A percentile compares a stretch with the other conserved stretches of the same genome.
Evolutionary conservation across 2,113 vertebrate species (phyloP).

Genomic region (Oophaga pumilio): DNA sequence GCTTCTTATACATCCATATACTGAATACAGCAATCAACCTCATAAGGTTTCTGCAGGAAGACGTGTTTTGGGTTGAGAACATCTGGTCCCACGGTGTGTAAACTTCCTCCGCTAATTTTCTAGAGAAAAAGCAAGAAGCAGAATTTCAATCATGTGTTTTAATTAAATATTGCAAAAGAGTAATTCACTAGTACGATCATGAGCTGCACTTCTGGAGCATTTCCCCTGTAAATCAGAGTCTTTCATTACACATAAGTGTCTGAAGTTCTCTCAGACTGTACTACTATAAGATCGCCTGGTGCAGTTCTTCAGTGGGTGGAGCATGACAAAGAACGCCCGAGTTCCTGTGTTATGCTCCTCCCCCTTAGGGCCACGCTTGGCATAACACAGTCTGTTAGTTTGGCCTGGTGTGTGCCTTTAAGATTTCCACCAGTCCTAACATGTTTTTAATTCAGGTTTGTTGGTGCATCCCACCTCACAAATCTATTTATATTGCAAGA

Average conservation of each 20-base stretch:
- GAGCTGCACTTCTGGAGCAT: neutral
- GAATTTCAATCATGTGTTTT: neutral
- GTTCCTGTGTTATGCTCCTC: too few species aligned
- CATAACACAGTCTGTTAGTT: too few species aligned
- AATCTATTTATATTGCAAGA: too few species aligned
- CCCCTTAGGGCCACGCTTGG: too few species aligned
- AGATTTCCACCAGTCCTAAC: too few species aligned
- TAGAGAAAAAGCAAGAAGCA: neutral
- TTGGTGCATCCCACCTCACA: too few species aligned
- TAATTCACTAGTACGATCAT: neutral
- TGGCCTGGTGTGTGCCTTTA: too few species aligned
- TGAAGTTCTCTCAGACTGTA: neutral
- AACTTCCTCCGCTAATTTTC: neutral
- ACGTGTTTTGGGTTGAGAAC: neutral
- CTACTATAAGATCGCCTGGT: too few species aligned
- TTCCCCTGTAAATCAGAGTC: neutral
- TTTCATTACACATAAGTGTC: too few species aligned
- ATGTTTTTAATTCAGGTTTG: too few species aligned
- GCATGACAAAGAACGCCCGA: too few species aligned
- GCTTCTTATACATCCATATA: neutral
- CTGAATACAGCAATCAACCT: conserved; percentile 13
- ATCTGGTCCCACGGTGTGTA: neutral
- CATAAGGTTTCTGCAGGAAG: neutral
- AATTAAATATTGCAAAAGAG: neutral
- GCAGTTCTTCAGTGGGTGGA: too few species aligned